Evolutionary conservation across 2,888 invertebrate genomes (phyloP).

Genomic region (Tuta absoluta): DNA sequence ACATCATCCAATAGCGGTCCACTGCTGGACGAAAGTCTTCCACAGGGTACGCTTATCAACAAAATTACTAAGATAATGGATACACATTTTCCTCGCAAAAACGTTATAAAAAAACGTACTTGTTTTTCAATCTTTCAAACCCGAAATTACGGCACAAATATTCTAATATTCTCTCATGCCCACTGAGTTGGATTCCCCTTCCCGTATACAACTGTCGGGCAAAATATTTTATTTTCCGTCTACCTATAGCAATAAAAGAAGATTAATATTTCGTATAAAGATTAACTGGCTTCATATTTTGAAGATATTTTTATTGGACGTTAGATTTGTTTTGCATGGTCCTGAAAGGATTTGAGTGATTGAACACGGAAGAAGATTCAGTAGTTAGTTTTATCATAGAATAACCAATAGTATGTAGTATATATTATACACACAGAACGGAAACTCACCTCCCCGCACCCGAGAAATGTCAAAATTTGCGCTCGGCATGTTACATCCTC

Average conservation of each 20-base stretch:
- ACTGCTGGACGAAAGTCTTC: too few species aligned
- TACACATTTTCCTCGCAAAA: background rate
- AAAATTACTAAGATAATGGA: background rate
- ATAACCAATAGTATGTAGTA: too few species aligned
- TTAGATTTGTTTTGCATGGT: background rate
- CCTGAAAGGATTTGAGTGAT: background rate
- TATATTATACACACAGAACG: too few species aligned
- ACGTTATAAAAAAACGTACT: constrained; percentile 30
- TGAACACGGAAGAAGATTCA: too few species aligned
- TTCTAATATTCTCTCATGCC: constrained; percentile 55
- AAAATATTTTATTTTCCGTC: constrained; percentile 47
- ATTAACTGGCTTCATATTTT: constrained; percentile 40
- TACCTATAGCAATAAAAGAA: constrained; percentile 47
- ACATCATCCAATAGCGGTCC: too few species aligned
- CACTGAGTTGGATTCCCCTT: constrained; percentile 48
- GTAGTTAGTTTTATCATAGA: too few species aligned
- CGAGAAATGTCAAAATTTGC: too few species aligned
- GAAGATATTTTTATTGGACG: background rate
- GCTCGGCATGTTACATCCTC: too few species aligned
- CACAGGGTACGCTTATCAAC: background rate
- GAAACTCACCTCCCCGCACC: too few species aligned
- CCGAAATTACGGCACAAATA: constrained; percentile 45
- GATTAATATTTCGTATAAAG: constrained; percentile 57
- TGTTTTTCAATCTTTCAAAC: constrained; percentile 45
- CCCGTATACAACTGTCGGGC: constrained; percentile 30